Percentiles rank a stretch among this genome's conserved stretches.
Conservation (phyloP, 2,113 vertebrate species). For the Podiceps cristatus region DNA sequence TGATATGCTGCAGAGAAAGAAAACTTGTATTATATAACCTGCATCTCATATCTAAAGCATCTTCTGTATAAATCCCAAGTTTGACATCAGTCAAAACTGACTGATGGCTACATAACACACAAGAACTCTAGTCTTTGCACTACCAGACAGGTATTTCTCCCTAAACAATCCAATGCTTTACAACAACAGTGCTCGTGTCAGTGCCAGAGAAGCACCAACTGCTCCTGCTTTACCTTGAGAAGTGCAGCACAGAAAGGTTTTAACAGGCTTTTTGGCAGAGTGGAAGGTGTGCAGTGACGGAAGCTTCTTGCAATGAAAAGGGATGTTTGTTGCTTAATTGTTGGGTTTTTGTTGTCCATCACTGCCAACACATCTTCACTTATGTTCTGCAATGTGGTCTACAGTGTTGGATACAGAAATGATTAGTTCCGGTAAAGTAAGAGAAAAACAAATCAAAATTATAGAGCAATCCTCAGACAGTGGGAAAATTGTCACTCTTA, state of each 20-base stretch:
- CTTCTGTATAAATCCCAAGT: background rate
- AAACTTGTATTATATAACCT: background rate
- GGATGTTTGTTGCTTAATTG: conserved; percentile 97
- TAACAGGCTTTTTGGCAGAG: conserved; percentile 90
- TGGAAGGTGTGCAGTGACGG: conserved; percentile 90
- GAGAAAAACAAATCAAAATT: background rate
- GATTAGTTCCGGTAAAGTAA: background rate
- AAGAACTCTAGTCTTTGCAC: background rate
- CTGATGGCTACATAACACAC: background rate
- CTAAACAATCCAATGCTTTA: background rate
- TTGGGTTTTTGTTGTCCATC: conserved; percentile 99
- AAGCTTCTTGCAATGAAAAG: conserved; percentile 96
- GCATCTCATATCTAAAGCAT: background rate
- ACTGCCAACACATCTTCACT: conserved; percentile 93
- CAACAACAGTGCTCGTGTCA: background rate
- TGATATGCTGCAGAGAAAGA: conserved; percentile 87
- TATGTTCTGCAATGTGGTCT: conserved; percentile 94
- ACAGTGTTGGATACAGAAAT: background rate
- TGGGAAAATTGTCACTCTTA: background rate
- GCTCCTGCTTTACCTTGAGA: conserved; percentile 85
- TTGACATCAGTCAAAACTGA: background rate
- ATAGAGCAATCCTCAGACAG: background rate
- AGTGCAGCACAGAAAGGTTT: conserved; percentile 95
- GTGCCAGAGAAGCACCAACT: background rate
- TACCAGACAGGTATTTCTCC: background rate